These are phyloP conservation scores for Amblyjoppa proteus DNA, from an alignment of 2,888 invertebrate species.

Conservation along the genomic window DNA sequence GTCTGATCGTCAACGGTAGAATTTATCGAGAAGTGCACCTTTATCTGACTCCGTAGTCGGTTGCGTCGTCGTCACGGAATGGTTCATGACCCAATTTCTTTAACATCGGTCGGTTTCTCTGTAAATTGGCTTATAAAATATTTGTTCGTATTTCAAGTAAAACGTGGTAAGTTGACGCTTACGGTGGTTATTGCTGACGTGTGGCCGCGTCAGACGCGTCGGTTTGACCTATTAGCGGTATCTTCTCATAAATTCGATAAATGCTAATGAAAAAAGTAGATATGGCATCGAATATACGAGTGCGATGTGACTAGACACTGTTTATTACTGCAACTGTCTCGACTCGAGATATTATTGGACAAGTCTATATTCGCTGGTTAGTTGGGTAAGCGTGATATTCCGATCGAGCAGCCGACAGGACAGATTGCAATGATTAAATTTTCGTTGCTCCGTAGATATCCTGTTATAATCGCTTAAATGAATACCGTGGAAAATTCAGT, in stretches of 20 bases:
- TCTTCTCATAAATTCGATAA: slow-evolving; percentile 18
- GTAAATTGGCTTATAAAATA: slow-evolving; percentile 26
- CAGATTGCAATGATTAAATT: not conserved
- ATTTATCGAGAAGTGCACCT: not conserved
- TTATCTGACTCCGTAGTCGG: not conserved
- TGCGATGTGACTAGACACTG: slow-evolving; percentile 33
- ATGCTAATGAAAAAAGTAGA: slow-evolving; percentile 1
- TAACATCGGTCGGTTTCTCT: not conserved
- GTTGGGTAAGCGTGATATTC: not conserved
- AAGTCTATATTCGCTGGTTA: slow-evolving; percentile 1
- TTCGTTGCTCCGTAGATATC: not conserved
- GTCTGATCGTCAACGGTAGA: not conserved
- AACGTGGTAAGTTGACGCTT: slow-evolving; percentile 4
- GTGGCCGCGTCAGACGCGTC: slow-evolving; percentile 1
- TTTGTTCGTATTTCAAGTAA: not conserved
- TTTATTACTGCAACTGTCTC: slow-evolving; percentile 33
- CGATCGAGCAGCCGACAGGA: slow-evolving; percentile 9
- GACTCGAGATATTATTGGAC: slow-evolving; percentile 29
- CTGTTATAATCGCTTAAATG: not conserved
- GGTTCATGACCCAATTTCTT: slow-evolving; percentile 15
- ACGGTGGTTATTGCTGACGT: slow-evolving; percentile 9
- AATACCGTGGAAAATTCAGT: not conserved
- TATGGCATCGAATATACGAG: slow-evolving; percentile 6
- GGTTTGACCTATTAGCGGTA: slow-evolving; percentile 17
- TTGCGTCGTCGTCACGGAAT: not conserved